Evolutionary conservation across 1,140 invertebrate species (phyloP).

Genomic region (Littorina saxatilis): DNA sequence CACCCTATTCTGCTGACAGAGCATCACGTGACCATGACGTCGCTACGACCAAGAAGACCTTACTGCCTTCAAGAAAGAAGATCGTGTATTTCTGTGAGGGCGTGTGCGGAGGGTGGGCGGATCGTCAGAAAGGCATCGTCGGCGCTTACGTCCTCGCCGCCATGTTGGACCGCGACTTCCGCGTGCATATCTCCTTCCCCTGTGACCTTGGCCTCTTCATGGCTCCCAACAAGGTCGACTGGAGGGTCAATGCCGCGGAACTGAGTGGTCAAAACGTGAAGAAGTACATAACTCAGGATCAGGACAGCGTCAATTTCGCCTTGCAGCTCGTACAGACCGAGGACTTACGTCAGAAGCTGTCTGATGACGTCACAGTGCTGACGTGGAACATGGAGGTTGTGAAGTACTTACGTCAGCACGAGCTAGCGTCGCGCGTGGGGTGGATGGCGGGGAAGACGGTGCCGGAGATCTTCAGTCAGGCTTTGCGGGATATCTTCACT

Average conservation of each 20-base stretch:
- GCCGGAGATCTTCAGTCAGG: slow-evolving; percentile 26
- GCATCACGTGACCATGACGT: too few species aligned
- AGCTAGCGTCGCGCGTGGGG: background rate
- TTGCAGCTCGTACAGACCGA: background rate
- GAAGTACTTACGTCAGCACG: slow-evolving; percentile 27
- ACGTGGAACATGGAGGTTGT: slow-evolving; percentile 33
- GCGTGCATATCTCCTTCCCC: slow-evolving; percentile 38
- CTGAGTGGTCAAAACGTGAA: background rate
- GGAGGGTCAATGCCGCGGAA: slow-evolving; percentile 12
- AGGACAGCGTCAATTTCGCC: background rate
- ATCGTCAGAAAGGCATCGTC: slow-evolving; percentile 43
- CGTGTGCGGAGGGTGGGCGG: slow-evolving; percentile 43
- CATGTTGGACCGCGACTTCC: slow-evolving; percentile 39
- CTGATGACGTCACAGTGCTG: slow-evolving; percentile 29
- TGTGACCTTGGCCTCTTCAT: slow-evolving; percentile 34
- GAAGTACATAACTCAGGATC: slow-evolving; percentile 1
- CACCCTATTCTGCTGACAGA: too few species aligned
- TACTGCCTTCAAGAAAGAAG: too few species aligned
- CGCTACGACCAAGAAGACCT: too few species aligned
- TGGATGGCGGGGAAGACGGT: background rate
- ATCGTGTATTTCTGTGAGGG: background rate
- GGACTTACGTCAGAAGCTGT: slow-evolving; percentile 20
- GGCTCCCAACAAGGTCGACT: slow-evolving; percentile 27
- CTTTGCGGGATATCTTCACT: background rate
- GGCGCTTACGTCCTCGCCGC: slow-evolving; percentile 39